Evolutionary conservation across 2,888 invertebrate species (phyloP).

Genomic region (Xestia sexstrigata): DNA sequence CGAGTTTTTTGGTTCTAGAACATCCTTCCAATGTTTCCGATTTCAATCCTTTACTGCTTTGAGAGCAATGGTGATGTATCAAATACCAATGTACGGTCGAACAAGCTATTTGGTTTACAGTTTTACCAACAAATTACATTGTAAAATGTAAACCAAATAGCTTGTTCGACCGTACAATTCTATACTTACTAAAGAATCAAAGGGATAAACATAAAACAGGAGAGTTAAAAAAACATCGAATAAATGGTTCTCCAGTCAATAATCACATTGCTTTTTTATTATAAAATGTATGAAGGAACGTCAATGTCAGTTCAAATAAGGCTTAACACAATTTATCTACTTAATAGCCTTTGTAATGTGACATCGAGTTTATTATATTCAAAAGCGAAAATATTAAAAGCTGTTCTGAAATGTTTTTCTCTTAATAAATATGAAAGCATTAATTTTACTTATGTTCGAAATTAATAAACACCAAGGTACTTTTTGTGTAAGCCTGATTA

Average conservation of each 20-base stretch:
- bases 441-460: background rate
- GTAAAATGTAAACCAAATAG: no score
- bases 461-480: background rate
- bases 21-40: background rate
- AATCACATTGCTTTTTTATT: background rate
- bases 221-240: background rate
- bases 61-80: background rate
- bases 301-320: conserved; percentile 20
- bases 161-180: no score
- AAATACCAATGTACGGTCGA: no score
- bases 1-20: background rate
- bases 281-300: conserved; percentile 7
- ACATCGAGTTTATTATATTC: conserved; percentile 2
- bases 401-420: conserved; percentile 16
- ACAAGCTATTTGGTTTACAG: no score
- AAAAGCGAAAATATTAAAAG: conserved; percentile 32
- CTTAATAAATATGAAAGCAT: conserved; percentile 13
- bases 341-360: conserved; percentile 30
- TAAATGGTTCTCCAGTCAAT: conserved; percentile 1
- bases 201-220: background rate
- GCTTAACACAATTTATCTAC: conserved; percentile 20
- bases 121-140: no score
- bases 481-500: background rate
- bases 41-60: background rate
- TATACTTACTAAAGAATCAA: background rate